Evolutionary conservation across 2,113 vertebrate genomes (phyloP).

Genomic region (Eptatretus burgeri): DNA sequence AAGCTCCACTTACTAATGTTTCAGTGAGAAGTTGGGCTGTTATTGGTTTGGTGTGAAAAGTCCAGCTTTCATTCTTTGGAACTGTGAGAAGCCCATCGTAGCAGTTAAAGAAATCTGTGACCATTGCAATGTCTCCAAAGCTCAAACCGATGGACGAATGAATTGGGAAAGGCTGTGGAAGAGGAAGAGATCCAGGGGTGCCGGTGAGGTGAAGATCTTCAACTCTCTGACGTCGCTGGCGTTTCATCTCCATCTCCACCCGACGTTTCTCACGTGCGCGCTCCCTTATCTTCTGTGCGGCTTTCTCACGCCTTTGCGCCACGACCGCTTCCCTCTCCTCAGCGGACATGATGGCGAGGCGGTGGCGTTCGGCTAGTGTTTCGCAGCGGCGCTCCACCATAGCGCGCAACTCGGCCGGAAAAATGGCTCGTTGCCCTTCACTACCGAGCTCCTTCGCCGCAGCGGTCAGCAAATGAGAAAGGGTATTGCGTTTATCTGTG

Average conservation of each 20-base stretch:
- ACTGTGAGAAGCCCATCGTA: conserved; percentile 43
- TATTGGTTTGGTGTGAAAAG: conserved; percentile 20
- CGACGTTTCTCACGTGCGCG: conserved; percentile 53
- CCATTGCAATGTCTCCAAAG: conserved; percentile 73
- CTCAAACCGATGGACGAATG: conserved; percentile 75
- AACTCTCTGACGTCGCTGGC: conserved; percentile 48
- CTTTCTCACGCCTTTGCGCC: conserved; percentile 43
- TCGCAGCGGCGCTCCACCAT: conserved; percentile 67
- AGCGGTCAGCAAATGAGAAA: conserved; percentile 56
- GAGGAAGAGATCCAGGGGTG: conserved; percentile 12
- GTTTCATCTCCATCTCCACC: conserved; percentile 44
- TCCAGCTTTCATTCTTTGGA: not conserved
- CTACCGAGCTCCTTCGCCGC: conserved; percentile 44
- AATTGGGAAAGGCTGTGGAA: conserved; percentile 49
- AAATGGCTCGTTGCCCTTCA: conserved; percentile 38
- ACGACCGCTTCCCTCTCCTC: conserved; percentile 50
- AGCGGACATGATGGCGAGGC: conserved; percentile 61
- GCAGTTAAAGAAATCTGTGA: conserved; percentile 67
- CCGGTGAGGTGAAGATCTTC: conserved; percentile 65
- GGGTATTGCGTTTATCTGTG: conserved; percentile 52
- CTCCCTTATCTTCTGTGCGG: conserved; percentile 49
- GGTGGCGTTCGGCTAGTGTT: conserved; percentile 48
- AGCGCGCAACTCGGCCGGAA: conserved; percentile 45
- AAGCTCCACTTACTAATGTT: conserved; percentile 44
- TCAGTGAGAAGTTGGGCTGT: conserved; percentile 59